phyloP scores from a whole-genome alignment of 2,888 invertebrate species.

The Lymantria dispar region DNA sequence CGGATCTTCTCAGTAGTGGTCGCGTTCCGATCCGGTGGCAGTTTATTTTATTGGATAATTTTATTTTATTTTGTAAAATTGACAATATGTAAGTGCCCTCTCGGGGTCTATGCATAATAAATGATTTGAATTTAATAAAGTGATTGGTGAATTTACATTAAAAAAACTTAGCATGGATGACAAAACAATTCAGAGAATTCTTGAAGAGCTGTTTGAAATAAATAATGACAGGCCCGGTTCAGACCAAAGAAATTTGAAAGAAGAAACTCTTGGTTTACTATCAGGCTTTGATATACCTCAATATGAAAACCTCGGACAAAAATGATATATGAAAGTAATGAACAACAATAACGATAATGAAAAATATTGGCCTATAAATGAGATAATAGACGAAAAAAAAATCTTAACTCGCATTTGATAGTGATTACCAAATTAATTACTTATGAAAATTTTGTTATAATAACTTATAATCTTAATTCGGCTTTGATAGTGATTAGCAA shows the following conservation, averaged over 20 bases:
- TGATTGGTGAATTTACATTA: background rate
- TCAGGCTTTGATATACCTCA: background rate
- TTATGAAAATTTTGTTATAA: background rate
- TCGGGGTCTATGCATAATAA: too few relatives aligned
- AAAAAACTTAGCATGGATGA: background rate
- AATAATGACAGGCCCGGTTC: background rate
- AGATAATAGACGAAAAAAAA: background rate
- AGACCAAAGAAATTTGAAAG: background rate
- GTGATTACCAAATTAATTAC: background rate
- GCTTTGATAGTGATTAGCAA: too few relatives aligned
- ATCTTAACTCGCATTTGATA: background rate
- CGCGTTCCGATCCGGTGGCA: too few relatives aligned
- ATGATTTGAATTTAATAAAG: too few relatives aligned
- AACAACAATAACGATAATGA: background rate
- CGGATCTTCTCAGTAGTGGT: too few relatives aligned
- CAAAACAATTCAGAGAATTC: background rate
- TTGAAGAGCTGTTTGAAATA: background rate
- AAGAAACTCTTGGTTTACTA: background rate
- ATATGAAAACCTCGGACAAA: constrained; percentile 3
- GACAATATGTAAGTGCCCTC: too few relatives aligned
- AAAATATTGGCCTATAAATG: background rate
- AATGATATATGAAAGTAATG: background rate
- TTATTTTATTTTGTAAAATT: too few relatives aligned
- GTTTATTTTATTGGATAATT: too few relatives aligned
- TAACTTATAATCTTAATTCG: too few relatives aligned